A percentile compares a stretch with the other conserved stretches of the same genome.
These are phyloP conservation scores for Malacosoma neustria DNA, from an alignment of 2,888 invertebrate genomes.

Conservation along the genomic window DNA sequence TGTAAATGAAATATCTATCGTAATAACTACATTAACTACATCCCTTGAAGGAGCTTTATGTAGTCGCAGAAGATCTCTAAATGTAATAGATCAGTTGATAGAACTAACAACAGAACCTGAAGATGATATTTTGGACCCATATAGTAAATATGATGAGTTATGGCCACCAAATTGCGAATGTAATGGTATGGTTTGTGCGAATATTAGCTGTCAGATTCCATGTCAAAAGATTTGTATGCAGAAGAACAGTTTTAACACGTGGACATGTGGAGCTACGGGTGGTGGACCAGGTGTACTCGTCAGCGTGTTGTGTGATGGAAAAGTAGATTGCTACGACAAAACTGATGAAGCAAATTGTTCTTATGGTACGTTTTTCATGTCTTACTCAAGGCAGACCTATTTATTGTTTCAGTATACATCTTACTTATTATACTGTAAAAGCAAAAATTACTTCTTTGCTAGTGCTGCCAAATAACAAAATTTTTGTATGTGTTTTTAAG, in stretches of 20 bases:
- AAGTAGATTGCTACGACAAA: slow-evolving; percentile 53
- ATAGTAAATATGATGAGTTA: slow-evolving; percentile 1
- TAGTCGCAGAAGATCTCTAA: slow-evolving; percentile 9
- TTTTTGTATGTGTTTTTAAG: too few species aligned
- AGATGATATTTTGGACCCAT: background rate
- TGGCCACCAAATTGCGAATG: slow-evolving; percentile 36
- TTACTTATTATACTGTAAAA: too few species aligned
- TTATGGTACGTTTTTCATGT: slow-evolving; percentile 28
- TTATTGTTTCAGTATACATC: too few species aligned
- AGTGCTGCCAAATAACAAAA: too few species aligned
- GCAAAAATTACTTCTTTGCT: too few species aligned
- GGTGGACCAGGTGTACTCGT: slow-evolving; percentile 27
- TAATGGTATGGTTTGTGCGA: slow-evolving; percentile 23
- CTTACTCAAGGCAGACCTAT: too few species aligned
- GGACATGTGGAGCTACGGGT: slow-evolving; percentile 36
- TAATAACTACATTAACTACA: slow-evolving; percentile 31
- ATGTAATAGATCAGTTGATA: slow-evolving; percentile 1
- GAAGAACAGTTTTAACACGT: slow-evolving; percentile 31
- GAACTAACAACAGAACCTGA: background rate
- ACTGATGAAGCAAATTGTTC: slow-evolving; percentile 44
- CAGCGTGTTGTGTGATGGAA: slow-evolving; percentile 49
- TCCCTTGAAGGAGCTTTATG: slow-evolving; percentile 36
- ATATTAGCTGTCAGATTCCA: slow-evolving; percentile 22
- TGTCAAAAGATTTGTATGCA: slow-evolving; percentile 44
- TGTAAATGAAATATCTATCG: slow-evolving; percentile 26